A percentile compares a stretch with the other conserved stretches of the same genome.
Evolutionary conservation across 2,113 vertebrate genomes (phyloP).

Genomic region (Myotis lucifugus): DNA sequence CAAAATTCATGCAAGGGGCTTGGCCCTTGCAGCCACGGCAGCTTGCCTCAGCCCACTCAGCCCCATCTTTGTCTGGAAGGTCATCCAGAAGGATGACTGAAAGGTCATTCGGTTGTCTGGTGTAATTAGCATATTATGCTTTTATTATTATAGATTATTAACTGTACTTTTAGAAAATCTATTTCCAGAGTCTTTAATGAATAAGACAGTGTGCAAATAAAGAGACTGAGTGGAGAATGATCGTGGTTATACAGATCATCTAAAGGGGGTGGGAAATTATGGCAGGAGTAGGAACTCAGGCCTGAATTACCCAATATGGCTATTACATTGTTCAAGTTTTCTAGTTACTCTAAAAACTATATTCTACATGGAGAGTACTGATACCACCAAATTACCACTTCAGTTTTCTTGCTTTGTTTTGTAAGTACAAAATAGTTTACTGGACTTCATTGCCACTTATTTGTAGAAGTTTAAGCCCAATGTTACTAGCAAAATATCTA

Average conservation of each 20-base stretch:
- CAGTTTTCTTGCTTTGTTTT: not conserved
- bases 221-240: not conserved
- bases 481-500: not conserved
- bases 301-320: not conserved
- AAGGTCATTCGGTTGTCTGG: too few relatives aligned
- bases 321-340: not conserved
- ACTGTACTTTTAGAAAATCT: not conserved
- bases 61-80: too few relatives aligned
- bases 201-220: not conserved
- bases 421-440: not conserved
- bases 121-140: too few relatives aligned
- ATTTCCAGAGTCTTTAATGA: not conserved
- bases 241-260: not conserved
- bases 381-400: not conserved
- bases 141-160: not conserved
- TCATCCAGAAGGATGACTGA: too few relatives aligned
- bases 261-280: not conserved
- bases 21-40: too few relatives aligned
- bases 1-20: too few relatives aligned
- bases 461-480: not conserved
- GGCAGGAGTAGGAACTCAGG: not conserved
- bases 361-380: not conserved
- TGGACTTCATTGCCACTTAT: not conserved
- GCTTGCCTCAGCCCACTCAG: too few relatives aligned
- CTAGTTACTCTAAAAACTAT: not conserved